Evolutionary conservation across 2,888 invertebrate species (phyloP).

Genomic region (Pilophorus perplexus): DNA sequence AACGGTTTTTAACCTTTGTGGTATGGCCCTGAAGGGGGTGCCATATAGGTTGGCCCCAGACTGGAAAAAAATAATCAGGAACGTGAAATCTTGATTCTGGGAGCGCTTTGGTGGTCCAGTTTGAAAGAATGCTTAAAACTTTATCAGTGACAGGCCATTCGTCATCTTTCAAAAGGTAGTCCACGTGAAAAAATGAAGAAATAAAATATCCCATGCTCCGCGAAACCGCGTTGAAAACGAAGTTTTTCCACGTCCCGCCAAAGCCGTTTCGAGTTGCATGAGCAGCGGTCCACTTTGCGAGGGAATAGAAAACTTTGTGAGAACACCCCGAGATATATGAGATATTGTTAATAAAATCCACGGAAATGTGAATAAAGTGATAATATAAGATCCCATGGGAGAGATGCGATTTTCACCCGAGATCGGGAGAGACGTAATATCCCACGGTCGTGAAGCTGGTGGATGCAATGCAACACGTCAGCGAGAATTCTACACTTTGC

Average conservation of each 20-base stretch:
- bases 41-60: slow-evolving; percentile 22
- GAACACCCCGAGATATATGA: neutral
- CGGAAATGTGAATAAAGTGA: slow-evolving; percentile 10
- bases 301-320: neutral
- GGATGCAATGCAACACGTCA: slow-evolving; percentile 12
- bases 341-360: slow-evolving; percentile 22
- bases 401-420: neutral
- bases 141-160: slow-evolving; percentile 36
- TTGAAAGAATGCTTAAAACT: slow-evolving; percentile 34
- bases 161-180: slow-evolving; percentile 19
- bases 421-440: neutral
- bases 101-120: slow-evolving; percentile 39
- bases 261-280: slow-evolving; percentile 1
- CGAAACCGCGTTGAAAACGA: neutral
- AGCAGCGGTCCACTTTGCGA: neutral
- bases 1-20: slow-evolving; percentile 28
- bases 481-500: slow-evolving; percentile 1
- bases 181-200: neutral
- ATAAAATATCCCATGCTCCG: neutral
- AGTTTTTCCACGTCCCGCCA: neutral
- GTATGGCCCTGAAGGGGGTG: slow-evolving; percentile 3
- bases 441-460: neutral
- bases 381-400: slow-evolving; percentile 11
- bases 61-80: slow-evolving; percentile 35
- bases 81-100: slow-evolving; percentile 37